Evolutionary conservation across 2,797 vertebrate genomes (phyloP).

Genomic region (Gastrophryne carolinensis): DNA sequence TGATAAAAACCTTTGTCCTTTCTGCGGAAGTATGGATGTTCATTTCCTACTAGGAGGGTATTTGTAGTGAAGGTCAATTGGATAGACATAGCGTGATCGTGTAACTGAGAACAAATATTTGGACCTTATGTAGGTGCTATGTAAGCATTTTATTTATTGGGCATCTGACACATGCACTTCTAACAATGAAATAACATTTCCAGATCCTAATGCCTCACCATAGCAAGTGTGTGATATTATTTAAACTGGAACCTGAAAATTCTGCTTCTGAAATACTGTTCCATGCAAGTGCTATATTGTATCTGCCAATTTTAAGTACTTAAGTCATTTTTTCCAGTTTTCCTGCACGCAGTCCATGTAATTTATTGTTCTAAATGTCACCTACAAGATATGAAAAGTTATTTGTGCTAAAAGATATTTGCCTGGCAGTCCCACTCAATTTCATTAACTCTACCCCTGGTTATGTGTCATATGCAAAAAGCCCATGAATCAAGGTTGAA

Average conservation of each 20-base stretch:
- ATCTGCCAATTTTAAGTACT: not conserved
- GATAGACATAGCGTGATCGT: not conserved
- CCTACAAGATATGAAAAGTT: not conserved
- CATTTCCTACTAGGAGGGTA: conserved; percentile 20
- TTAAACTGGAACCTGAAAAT: not conserved
- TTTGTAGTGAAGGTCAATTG: not conserved
- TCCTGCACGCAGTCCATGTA: not conserved
- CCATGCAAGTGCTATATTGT: not conserved
- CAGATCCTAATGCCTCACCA: not conserved
- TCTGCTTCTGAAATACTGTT: not conserved
- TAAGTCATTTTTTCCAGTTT: not conserved
- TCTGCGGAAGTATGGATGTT: not conserved
- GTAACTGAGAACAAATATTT: not conserved
- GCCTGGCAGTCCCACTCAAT: not conserved
- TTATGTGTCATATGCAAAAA: not conserved
- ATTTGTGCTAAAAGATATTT: not conserved
- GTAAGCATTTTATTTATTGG: not conserved
- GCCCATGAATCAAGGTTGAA: not conserved
- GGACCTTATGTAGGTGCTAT: not conserved
- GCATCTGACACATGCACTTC: not conserved
- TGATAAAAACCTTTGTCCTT: not conserved
- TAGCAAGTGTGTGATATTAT: not conserved
- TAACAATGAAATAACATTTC: not conserved
- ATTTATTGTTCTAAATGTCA: not conserved
- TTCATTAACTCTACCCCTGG: not conserved